These are phyloP conservation scores for Sinella curviseta DNA, from an alignment of 1,140 invertebrate species.

Conservation along the genomic window DNA sequence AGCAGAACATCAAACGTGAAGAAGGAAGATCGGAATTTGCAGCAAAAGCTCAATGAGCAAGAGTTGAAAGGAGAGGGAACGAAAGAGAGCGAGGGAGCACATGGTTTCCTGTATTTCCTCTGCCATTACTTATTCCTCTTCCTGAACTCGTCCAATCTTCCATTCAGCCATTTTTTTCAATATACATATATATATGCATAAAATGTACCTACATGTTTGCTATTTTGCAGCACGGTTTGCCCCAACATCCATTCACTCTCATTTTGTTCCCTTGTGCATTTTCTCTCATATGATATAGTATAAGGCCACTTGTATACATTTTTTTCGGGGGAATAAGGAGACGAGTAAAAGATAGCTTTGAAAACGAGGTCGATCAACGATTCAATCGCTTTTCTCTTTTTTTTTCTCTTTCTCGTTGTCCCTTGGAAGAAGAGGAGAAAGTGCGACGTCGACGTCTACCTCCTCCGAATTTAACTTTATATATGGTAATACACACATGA, in stretches of 20 bases:
- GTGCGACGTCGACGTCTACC: too few relatives aligned
- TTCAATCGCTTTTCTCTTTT: slow-evolving; percentile 18
- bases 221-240: too few relatives aligned
- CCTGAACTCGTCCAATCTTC: not conserved
- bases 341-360: slow-evolving; percentile 11
- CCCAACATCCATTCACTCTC: not conserved
- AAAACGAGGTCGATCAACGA: slow-evolving; percentile 16
- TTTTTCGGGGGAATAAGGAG: not conserved
- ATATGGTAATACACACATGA: slow-evolving; percentile 1
- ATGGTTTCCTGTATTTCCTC: not conserved
- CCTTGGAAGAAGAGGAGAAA: not conserved
- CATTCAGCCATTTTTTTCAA: not conserved
- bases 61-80: not conserved
- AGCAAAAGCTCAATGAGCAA: not conserved
- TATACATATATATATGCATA: too few relatives aligned
- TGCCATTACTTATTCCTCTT: not conserved
- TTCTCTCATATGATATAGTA: not conserved
- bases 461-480: too few relatives aligned
- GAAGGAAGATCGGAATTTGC: not conserved
- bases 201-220: too few relatives aligned
- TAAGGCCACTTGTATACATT: not conserved
- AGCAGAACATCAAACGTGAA: not conserved
- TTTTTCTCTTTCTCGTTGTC: not conserved
- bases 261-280: not conserved
- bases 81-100: too few relatives aligned